These are phyloP conservation scores for Odontothrips loti DNA, from an alignment of 2,888 invertebrate species.

Conservation along the genomic window DNA sequence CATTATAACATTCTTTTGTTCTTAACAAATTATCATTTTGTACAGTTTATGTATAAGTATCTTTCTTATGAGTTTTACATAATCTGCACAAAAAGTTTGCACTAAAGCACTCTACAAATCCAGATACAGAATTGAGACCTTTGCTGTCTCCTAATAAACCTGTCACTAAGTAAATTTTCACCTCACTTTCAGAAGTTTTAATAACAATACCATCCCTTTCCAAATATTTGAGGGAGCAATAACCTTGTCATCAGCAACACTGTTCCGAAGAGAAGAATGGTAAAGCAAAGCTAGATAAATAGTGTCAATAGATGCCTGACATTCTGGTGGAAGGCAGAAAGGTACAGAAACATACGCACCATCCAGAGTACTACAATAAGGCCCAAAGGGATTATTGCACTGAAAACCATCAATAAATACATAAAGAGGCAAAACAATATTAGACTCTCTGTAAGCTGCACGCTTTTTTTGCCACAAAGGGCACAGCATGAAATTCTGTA, in stretches of 20 bases:
- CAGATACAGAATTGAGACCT: not conserved
- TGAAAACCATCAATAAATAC: not conserved
- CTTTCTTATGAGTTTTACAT: not conserved
- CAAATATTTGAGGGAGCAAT: not conserved
- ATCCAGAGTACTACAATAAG: not conserved
- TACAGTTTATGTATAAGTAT: not conserved
- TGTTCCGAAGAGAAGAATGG: not conserved
- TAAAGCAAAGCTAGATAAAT: not conserved
- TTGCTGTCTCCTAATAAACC: not conserved
- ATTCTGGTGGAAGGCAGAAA: not conserved
- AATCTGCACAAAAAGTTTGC: not conserved
- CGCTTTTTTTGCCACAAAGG: too few relatives aligned
- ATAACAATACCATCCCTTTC: not conserved
- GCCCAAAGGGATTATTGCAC: not conserved
- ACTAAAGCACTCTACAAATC: not conserved
- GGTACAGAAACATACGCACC: not conserved
- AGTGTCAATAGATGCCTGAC: not conserved
- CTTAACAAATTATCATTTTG: not conserved
- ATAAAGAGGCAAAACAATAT: not conserved
- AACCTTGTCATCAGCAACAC: not conserved
- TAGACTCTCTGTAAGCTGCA: too few relatives aligned
- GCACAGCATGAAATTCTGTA: not conserved
- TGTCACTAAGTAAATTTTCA: not conserved
- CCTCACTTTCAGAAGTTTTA: not conserved
- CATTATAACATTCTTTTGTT: not conserved